phyloP scores from a whole-genome alignment of 1,140 invertebrate species.

The Aphis craccivora region DNA sequence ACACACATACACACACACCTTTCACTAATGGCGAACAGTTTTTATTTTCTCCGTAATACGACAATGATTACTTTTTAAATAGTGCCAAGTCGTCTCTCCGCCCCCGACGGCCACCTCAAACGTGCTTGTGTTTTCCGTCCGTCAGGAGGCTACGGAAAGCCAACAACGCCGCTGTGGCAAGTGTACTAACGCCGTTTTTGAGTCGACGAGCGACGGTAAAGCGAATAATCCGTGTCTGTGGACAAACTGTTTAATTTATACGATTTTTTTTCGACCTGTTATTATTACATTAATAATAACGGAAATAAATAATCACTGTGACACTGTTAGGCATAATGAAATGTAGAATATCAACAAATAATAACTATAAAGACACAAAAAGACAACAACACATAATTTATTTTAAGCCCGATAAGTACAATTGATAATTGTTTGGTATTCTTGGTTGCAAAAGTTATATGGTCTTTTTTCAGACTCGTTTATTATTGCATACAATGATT shows the following conservation, averaged over 20 bases:
- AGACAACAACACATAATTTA: too few relatives aligned
- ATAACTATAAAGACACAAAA: too few relatives aligned
- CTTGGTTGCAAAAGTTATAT: too few relatives aligned
- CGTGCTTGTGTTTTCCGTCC: neutral
- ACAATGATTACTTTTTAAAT: constrained; percentile 40
- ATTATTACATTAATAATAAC: too few relatives aligned
- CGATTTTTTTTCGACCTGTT: too few relatives aligned
- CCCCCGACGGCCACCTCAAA: neutral
- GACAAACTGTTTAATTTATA: neutral
- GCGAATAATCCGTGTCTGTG: neutral
- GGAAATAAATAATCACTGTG: too few relatives aligned
- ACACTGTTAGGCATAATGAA: too few relatives aligned
- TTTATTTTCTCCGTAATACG: neutral
- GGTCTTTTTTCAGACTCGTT: too few relatives aligned
- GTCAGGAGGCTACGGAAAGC: neutral
- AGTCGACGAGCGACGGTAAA: neutral
- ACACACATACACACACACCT: neutral
- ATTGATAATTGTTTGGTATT: too few relatives aligned
- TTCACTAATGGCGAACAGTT: neutral
- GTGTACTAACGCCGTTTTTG: neutral
- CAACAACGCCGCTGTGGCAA: neutral
- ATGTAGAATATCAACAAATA: too few relatives aligned
- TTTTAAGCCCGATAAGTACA: too few relatives aligned
- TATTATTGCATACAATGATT: too few relatives aligned
- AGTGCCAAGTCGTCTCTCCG: neutral